phyloP scores from a whole-genome alignment of 2,113 vertebrate species.

The Ifrita kowaldi region DNA sequence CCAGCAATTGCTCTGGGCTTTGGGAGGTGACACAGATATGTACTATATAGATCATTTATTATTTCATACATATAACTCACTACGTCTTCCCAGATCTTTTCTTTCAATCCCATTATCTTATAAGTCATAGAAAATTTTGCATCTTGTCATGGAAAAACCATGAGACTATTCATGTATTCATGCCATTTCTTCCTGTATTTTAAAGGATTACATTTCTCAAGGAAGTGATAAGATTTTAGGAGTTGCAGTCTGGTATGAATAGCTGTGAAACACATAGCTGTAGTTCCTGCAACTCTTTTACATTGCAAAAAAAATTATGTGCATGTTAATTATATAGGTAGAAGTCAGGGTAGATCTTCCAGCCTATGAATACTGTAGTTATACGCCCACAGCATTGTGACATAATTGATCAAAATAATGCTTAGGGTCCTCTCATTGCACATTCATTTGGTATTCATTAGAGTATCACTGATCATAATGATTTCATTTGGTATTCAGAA shows the following conservation, averaged over 20 bases:
- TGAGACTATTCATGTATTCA: background rate
- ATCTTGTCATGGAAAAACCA: background rate
- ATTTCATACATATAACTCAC: background rate
- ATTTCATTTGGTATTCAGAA: constrained; percentile 53
- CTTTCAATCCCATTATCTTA: background rate
- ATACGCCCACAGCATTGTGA: background rate
- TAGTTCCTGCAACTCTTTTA: background rate
- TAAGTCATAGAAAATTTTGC: background rate
- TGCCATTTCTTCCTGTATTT: background rate
- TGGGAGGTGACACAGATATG: background rate
- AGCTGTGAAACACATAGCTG: background rate
- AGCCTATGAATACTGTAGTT: background rate
- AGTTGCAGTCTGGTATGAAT: background rate
- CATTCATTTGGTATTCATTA: constrained; percentile 38
- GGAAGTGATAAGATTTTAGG: background rate
- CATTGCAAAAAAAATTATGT: background rate
- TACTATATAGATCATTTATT: background rate
- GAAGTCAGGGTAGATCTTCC: background rate
- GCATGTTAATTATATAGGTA: background rate
- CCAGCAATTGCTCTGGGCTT: background rate
- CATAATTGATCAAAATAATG: constrained; percentile 47
- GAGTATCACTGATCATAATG: background rate
- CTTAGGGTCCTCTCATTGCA: background rate
- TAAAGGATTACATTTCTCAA: background rate
- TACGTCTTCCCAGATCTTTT: background rate